phyloP scores from a whole-genome alignment of 1,140 invertebrate species.

The Heterodera carotae region DNA sequence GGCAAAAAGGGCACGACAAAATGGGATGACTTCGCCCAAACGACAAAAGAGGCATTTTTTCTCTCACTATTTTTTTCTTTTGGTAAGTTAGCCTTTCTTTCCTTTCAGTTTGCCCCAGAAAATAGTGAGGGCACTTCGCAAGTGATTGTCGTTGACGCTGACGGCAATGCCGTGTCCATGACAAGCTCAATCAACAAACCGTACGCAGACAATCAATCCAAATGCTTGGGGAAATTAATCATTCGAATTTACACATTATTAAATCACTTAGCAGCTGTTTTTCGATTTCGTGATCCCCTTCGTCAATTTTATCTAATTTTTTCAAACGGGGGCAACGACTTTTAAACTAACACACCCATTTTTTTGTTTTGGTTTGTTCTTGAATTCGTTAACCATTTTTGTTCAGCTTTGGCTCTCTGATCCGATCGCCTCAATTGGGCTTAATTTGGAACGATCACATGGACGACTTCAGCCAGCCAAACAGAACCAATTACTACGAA shows the following conservation, averaged over 20 bases:
- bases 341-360: neutral
- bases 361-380: conserved; percentile 9
- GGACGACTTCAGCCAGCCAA: conserved; percentile 88
- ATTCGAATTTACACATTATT: too few species aligned
- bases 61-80: neutral
- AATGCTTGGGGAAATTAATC: too few species aligned
- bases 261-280: too few species aligned
- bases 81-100: conserved; percentile 26
- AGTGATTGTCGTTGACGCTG: conserved; percentile 78
- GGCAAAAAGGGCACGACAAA: conserved; percentile 13
- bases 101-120: conserved; percentile 8
- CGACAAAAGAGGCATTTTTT: conserved; percentile 21
- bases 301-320: conserved; percentile 17
- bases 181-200: conserved; percentile 87
- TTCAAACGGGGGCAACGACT: neutral
- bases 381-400: too few species aligned
- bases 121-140: conserved; percentile 78
- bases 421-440: conserved; percentile 78
- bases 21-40: conserved; percentile 33
- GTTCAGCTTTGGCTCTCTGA: conserved; percentile 77
- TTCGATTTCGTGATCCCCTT: neutral
- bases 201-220: too few species aligned
- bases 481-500: conserved; percentile 76
- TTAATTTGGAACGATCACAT: conserved; percentile 89
- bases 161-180: conserved; percentile 87